Conservation (phyloP, 2,113 vertebrate genomes). For the Opisthocomus hoazin region DNA sequence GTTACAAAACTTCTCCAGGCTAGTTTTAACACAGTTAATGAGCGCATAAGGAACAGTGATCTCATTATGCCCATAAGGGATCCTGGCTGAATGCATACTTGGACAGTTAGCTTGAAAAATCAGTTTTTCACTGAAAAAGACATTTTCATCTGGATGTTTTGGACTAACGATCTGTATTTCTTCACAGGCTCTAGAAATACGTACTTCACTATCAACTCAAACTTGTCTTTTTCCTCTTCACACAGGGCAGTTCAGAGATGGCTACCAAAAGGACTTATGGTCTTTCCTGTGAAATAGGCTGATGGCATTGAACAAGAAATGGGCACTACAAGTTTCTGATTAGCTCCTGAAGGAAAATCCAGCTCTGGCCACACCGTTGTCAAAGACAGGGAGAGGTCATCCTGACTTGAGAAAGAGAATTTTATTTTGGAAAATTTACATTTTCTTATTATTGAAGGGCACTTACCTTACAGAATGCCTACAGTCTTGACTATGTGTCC, state of each 20-base stretch:
- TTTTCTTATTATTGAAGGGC: neutral
- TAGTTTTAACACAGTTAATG: neutral
- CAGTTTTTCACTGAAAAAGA: neutral
- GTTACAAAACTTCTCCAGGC: neutral
- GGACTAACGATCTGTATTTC: neutral
- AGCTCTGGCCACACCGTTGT: neutral
- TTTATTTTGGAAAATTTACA: neutral
- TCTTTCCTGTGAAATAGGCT: neutral
- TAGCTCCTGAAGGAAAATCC: neutral
- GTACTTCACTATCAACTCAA: neutral
- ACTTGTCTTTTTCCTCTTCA: neutral
- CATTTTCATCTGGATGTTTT: neutral
- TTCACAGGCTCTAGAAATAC: neutral
- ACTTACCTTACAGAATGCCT: neutral
- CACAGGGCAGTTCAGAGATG: neutral
- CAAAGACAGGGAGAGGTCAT: neutral
- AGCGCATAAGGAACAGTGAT: neutral
- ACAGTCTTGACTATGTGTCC: neutral
- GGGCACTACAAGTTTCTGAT: neutral
- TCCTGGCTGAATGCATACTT: neutral
- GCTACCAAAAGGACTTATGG: neutral
- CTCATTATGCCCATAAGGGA: neutral
- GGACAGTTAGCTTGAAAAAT: neutral
- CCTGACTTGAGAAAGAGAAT: neutral
- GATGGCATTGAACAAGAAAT: neutral